These are phyloP conservation scores for Baccha elongata DNA, from an alignment of 2,888 invertebrate genomes.

Conservation along the genomic window DNA sequence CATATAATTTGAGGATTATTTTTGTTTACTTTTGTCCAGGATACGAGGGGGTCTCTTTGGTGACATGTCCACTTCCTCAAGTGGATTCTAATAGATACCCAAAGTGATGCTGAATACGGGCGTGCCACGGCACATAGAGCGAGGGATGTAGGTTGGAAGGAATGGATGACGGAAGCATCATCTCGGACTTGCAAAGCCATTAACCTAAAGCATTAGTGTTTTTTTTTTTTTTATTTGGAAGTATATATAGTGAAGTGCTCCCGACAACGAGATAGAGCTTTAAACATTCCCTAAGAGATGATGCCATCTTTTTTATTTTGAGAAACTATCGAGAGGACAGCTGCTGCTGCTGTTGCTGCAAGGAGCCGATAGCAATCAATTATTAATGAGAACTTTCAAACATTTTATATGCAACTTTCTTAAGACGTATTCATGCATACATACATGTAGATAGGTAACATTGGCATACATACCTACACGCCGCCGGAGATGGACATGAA, in stretches of 20 bases:
- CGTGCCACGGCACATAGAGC: neutral
- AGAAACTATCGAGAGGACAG: conserved; percentile 53
- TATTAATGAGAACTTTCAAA: conserved; percentile 72
- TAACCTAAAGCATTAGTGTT: conserved; percentile 41
- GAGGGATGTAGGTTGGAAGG: neutral
- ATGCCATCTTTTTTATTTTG: conserved; percentile 37
- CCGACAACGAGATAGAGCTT: neutral
- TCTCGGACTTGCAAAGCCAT: conserved; percentile 67
- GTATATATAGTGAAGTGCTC: conserved; percentile 2
- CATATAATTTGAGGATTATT: conserved; percentile 66
- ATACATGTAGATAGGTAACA: conserved; percentile 36
- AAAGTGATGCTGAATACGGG: conserved; percentile 10
- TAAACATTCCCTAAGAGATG: conserved; percentile 12
- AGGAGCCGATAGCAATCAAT: conserved; percentile 65
- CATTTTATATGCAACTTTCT: conserved; percentile 74
- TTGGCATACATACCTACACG: neutral
- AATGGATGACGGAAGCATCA: conserved; percentile 22
- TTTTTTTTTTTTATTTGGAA: neutral
- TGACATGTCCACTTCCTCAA: conserved; percentile 53
- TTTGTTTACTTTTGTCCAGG: conserved; percentile 19
- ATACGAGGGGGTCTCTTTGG: conserved; percentile 5
- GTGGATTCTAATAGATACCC: conserved; percentile 56
- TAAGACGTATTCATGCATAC: conserved; percentile 72
- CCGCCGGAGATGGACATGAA: conserved; percentile 37
- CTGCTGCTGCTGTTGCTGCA: conserved; percentile 24